Evolutionary conservation across 1,140 invertebrate species (phyloP), one percentile per base, ranked within the genome.

Genomic region (Portunus trituberculatus): DNA sequence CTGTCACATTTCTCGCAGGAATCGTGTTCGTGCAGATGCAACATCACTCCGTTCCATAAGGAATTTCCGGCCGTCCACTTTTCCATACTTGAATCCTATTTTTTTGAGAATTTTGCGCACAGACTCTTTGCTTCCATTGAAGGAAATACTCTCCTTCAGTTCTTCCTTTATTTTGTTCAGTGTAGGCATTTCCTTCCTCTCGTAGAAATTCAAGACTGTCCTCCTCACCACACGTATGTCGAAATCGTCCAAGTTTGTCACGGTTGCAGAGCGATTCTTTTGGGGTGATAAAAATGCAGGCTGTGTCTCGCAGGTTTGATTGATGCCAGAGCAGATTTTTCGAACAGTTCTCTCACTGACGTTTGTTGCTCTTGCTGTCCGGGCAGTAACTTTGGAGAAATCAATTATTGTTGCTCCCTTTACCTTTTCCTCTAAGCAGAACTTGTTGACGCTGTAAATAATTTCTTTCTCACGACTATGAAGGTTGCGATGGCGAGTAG

Each of bases 221-320:
- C 48, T 52, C 14, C 48, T 52, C 28, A 67, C 10, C 14, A 76
- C 59, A 92, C 76, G 16, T n/a, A 76, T 59, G 25, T 92, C 91
- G 32, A 92, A 76, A 14, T 83, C 91, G 12, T 92, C 91, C 46
- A 92, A 76, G 52, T 92, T 83, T n/a, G 91, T 92, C 28, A 92
- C 91, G 16, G 52, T 76, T 25, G 59, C 8, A 14, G 39, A 12
- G 48, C n/a, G 67, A 12, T 12, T 14, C 32, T 48, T 67, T 67
- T 76, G 76, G 4, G 91, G 91, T 29, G 91, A 92, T 6, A 52
- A 92, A 52, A 92, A 39, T 31, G 32, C n/a, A n/a, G n/a, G n/a
- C n/a, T n/a, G n/a, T n/a, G n/a, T n/a, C n/a, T n/a, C n/a, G n/a
- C n/a, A n/a, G 28, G 91, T 52, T 31, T 76, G 3, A 76, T 92